A percentile compares a stretch with the other conserved stretches of the same genome.
Evolutionary conservation across 2,113 vertebrate species (phyloP).

Genomic region (Probosciger aterrimus): DNA sequence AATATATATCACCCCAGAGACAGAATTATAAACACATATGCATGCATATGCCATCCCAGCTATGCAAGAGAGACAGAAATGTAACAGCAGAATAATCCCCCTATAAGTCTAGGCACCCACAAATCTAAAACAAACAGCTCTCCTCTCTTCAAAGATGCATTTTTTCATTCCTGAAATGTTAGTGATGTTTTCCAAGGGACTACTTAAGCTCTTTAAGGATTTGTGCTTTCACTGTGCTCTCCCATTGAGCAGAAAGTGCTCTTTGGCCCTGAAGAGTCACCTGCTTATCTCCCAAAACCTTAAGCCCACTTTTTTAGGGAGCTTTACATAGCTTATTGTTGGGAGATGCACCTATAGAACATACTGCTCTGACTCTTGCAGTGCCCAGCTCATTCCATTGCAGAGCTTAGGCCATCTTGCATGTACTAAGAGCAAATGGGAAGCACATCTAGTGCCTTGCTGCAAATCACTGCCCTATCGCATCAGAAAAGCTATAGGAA

Average conservation of each 20-base stretch:
- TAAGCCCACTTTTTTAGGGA: not conserved
- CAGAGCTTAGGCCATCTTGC: not conserved
- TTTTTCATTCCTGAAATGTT: not conserved
- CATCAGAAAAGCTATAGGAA: not conserved
- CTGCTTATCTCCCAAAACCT: not conserved
- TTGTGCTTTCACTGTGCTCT: not conserved
- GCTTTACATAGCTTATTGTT: not conserved
- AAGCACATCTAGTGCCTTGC: not conserved
- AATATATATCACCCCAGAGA: not conserved
- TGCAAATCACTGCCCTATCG: not conserved
- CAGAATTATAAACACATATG: not conserved
- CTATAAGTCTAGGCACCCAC: not conserved
- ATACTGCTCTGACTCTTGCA: not conserved
- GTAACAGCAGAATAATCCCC: not conserved
- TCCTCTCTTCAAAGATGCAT: not conserved
- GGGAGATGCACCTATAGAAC: not conserved
- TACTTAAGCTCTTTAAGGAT: not conserved
- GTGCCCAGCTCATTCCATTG: not conserved
- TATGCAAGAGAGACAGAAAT: not conserved
- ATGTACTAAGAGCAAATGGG: not conserved
- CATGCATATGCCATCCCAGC: not conserved
- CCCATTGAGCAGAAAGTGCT: not conserved
- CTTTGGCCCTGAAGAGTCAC: not conserved
- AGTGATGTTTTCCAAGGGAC: not conserved
- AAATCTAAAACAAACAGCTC: not conserved